Base-by-base conservation (phyloP, 92 coral and sea anemone genomes). In the Bergia puertoricense region DNA sequence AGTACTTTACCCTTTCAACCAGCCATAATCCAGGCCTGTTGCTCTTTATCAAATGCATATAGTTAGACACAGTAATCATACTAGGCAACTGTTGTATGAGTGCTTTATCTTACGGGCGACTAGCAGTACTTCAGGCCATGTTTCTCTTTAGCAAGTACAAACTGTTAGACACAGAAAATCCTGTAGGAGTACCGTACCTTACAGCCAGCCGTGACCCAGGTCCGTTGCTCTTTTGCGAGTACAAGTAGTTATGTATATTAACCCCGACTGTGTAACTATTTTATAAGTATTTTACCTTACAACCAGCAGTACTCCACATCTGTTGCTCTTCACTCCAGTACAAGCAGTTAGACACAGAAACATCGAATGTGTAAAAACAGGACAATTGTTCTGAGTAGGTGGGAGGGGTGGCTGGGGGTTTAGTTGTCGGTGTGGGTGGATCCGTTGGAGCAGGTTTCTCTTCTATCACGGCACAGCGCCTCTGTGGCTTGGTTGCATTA, bases 241-340 rank as follows among this genome's bases (percentile, higher is more conserved):
- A 62, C 68, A 62, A 62, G 18, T 3, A 62, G 2, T 62, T 5
- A 57, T 4, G 2, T 6, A 62, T 15, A 51, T 13, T 9, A 51
- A 51, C 15, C 7, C 23, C 2, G 68, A 18, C 68, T 15, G 68
- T 15, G 68, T 62, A 62, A 62, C 22, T 62, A 13, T 18, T 16
- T 0, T 15, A 6, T 62, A 16, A 16, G 20, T 7, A 20, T 14
- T 11, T 88, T 88, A 96, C 98, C 98, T 86, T 88, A 87, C 98
- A 96, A 5, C 98, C 98, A 5, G 71, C 89, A 0, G 95, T 93
- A 77, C 93, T 94, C 98, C 98, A 96, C 50, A 74, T 79, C 8
- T 96, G 91, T 2, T 86, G 81, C 22, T 69, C 79, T 39, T 85
- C 90, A 83, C 92, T 86, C 95, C 96, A 94, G 81, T 82, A 96